Conservation (phyloP, 2,888 invertebrate species). For the Mayetiola destructor region DNA sequence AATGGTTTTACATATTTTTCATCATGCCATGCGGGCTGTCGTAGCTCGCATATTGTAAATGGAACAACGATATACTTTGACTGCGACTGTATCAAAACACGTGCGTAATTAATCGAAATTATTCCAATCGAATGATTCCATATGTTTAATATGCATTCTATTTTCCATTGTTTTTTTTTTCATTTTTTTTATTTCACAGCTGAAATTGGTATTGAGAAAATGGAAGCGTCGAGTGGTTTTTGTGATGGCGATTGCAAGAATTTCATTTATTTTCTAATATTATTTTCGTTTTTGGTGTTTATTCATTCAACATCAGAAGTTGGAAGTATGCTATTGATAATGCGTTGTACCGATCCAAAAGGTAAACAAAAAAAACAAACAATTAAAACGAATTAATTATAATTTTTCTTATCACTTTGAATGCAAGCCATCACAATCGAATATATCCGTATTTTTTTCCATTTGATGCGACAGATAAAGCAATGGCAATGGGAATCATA, state of each 20-base stretch:
- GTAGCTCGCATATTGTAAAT: constrained; percentile 37
- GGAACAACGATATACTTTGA: constrained; percentile 43
- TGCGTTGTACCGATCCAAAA: constrained; percentile 78
- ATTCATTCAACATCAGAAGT: constrained; percentile 88
- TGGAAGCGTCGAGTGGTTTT: constrained; percentile 55
- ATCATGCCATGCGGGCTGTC: constrained; percentile 80
- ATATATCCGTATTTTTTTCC: neutral
- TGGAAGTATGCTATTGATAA: constrained; percentile 75
- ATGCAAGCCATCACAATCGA: neutral
- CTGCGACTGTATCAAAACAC: constrained; percentile 37
- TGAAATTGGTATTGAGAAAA: constrained; percentile 13
- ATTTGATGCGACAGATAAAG: constrained; percentile 49
- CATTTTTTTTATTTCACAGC: neutral
- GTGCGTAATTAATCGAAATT: neutral
- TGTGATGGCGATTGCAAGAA: constrained; percentile 66
- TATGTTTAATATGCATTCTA: neutral
- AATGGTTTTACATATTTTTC: constrained; percentile 74
- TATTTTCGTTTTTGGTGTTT: constrained; percentile 80
- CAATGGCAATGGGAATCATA: constrained; percentile 87
- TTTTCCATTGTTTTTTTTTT: neutral
- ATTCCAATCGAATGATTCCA: neutral
- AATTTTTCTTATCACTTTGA: neutral
- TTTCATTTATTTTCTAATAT: constrained; percentile 63
- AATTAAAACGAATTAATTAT: neutral
- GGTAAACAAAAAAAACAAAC: constrained; percentile 28